Percentiles rank a stretch among this genome's conserved stretches.
Evolutionary conservation across 2,888 invertebrate genomes (phyloP).

Genomic region (Pristionchus maxplancki): DNA sequence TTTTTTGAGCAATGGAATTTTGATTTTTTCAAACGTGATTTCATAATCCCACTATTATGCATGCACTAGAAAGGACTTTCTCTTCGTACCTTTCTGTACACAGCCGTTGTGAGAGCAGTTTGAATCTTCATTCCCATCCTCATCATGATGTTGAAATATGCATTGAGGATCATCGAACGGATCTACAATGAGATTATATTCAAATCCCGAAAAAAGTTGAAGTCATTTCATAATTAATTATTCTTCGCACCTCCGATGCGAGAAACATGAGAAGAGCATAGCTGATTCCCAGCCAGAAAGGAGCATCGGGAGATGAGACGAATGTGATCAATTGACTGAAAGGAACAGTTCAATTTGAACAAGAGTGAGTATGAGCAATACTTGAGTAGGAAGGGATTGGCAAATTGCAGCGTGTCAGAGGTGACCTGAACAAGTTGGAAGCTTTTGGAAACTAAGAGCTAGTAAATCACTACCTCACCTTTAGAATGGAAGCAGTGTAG

Average conservation of each 20-base stretch:
- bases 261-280: conserved; percentile 78
- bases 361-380: conserved; percentile 77
- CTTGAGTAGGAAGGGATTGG: conserved; percentile 91
- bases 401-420: conserved; percentile 84
- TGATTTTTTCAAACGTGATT: too few relatives aligned
- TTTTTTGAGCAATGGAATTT: too few relatives aligned
- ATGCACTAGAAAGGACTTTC: neutral
- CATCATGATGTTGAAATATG: conserved; percentile 80
- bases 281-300: conserved; percentile 72
- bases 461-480: conserved; percentile 51
- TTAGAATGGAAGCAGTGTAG: conserved; percentile 84
- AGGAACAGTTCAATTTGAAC: neutral
- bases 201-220: too few relatives aligned
- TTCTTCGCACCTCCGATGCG: conserved; percentile 35
- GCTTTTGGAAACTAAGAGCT: too few relatives aligned
- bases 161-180: conserved; percentile 80
- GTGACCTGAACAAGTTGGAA: conserved; percentile 45
- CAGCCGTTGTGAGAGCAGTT: conserved; percentile 79
- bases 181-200: conserved; percentile 61
- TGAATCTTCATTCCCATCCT: conserved; percentile 80
- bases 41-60: too few relatives aligned
- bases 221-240: too few relatives aligned
- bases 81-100: conserved; percentile 79
- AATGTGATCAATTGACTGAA: conserved; percentile 78
- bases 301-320: conserved; percentile 67